phyloP scores from a whole-genome alignment of 2,797 vertebrate genomes.

The Benthosema pterotum region DNA sequence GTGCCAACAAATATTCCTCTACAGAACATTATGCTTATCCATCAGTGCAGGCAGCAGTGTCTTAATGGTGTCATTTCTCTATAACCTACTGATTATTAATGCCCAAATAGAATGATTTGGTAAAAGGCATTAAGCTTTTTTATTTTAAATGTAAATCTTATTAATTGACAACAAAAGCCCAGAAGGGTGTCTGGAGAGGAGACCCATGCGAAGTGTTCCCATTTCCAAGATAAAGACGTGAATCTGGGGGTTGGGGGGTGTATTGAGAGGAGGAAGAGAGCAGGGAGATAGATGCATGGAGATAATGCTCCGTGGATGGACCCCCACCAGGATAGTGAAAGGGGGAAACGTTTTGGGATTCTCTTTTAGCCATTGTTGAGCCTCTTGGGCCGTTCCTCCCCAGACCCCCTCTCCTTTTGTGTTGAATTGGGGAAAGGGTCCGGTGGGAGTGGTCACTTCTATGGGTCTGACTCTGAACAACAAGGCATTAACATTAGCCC shows the following conservation, averaged over 20 bases:
- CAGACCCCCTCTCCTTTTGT: slow-evolving; percentile 16
- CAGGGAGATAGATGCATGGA: slow-evolving; percentile 31
- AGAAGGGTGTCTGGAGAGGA: slow-evolving; percentile 26
- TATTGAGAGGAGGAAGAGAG: neutral
- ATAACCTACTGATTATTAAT: too few relatives aligned
- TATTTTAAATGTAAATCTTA: too few relatives aligned
- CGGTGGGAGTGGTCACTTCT: neutral
- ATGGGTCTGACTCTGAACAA: neutral
- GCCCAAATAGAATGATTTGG: too few relatives aligned
- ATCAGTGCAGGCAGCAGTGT: too few relatives aligned
- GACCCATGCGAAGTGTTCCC: slow-evolving; percentile 52
- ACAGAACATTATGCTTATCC: too few relatives aligned
- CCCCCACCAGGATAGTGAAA: slow-evolving; percentile 37
- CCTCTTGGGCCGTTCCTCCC: slow-evolving; percentile 17
- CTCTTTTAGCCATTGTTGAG: slow-evolving; percentile 47
- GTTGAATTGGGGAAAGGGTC: slow-evolving; percentile 2
- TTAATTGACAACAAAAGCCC: too few relatives aligned
- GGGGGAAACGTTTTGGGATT: slow-evolving; percentile 34
- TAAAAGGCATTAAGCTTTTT: too few relatives aligned
- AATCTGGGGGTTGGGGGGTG: slow-evolving; percentile 8
- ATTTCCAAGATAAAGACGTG: slow-evolving; percentile 34
- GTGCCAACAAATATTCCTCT: too few relatives aligned
- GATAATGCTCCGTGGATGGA: slow-evolving; percentile 29
- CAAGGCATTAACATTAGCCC: neutral
- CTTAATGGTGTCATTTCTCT: too few relatives aligned